Percentiles rank a stretch among this genome's conserved stretches.
These are phyloP conservation scores for Gymnothorax reevesii DNA, from an alignment of 2,797 vertebrate genomes.

Conservation along the genomic window DNA sequence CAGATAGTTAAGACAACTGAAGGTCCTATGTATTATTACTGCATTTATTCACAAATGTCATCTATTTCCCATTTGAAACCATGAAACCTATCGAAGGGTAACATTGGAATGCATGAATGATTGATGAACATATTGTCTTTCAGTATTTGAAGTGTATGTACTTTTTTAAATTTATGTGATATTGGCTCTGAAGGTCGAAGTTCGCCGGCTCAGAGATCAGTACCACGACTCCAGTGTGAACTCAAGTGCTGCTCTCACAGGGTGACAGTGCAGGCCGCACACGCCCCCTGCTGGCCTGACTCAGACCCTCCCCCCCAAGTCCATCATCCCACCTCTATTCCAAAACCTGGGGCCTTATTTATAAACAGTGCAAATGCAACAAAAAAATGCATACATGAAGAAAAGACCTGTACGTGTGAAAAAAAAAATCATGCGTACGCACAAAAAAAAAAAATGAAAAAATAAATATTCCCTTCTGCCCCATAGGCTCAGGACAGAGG, in stretches of 20 bases:
- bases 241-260: slow-evolving; percentile 20
- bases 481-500: no score
- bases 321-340: not conserved
- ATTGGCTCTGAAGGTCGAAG: not conserved
- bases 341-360: not conserved
- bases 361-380: no score
- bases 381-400: no score
- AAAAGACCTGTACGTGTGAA: no score
- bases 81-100: not conserved
- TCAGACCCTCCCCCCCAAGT: not conserved
- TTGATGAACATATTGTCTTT: not conserved
- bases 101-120: not conserved
- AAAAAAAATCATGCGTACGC: no score
- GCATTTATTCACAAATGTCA: not conserved
- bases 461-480: no score
- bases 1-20: not conserved
- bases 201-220: not conserved
- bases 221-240: slow-evolving; percentile 33
- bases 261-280: not conserved
- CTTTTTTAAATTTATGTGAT: not conserved
- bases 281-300: not conserved
- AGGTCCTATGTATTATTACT: not conserved
- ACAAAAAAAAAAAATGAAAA: no score
- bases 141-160: slow-evolving; percentile 2
- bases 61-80: not conserved